These are phyloP conservation scores for Psittacula echo DNA, from an alignment of 2,797 vertebrate species.

Conservation along the genomic window DNA sequence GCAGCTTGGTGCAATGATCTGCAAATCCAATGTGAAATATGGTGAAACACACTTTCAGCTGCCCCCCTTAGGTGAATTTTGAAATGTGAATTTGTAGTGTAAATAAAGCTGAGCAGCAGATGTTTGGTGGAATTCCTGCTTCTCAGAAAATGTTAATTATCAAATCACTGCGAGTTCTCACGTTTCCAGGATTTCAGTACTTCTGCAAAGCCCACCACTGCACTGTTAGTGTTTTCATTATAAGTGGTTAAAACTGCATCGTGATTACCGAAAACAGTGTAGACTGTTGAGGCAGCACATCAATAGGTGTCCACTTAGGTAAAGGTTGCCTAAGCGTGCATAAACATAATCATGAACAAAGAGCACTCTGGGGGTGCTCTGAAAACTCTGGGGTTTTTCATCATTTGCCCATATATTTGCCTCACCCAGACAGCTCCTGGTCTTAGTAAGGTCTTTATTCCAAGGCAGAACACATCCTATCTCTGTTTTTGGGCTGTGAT, in stretches of 20 bases:
- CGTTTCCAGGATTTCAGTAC: background rate
- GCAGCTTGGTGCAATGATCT: background rate
- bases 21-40: background rate
- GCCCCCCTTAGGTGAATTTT: background rate
- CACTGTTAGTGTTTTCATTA: background rate
- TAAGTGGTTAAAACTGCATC: background rate
- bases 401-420: background rate
- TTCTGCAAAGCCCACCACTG: background rate
- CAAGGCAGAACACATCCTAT: background rate
- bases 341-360: background rate
- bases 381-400: background rate
- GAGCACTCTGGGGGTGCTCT: background rate
- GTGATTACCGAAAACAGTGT: background rate
- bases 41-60: background rate
- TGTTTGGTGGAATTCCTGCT: background rate
- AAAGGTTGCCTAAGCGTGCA: background rate
- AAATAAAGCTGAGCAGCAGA: background rate
- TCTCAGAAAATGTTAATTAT: background rate
- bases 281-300: background rate
- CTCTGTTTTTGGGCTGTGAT: background rate
- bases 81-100: background rate
- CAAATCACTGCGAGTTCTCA: background rate
- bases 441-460: background rate
- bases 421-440: background rate
- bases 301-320: background rate